Percentiles rank a stretch among this genome's conserved stretches.
Evolutionary conservation across 2,797 vertebrate genomes (phyloP).

Genomic region (Neomorphus geoffroyi): DNA sequence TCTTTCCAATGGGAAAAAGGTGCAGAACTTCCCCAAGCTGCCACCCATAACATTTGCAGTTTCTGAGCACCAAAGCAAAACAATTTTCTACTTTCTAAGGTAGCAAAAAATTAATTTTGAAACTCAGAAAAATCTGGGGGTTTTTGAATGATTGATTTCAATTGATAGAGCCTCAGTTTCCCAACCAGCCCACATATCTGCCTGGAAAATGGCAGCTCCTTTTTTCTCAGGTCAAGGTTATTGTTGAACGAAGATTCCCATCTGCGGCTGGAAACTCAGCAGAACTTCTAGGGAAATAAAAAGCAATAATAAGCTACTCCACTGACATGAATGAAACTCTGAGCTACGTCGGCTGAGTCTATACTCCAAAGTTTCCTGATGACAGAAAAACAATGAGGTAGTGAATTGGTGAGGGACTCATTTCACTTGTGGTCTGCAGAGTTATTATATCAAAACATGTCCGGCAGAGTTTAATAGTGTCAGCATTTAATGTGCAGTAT

Average conservation of each 20-base stretch:
- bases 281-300: conserved; percentile 46
- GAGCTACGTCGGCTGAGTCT: neutral
- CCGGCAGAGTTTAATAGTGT: conserved; percentile 40
- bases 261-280: conserved; percentile 17
- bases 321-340: conserved; percentile 1
- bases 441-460: conserved; percentile 53
- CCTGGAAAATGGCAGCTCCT: neutral
- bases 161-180: neutral
- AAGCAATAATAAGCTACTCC: neutral
- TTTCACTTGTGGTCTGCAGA: conserved; percentile 47
- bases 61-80: neutral
- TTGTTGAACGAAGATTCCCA: neutral
- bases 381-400: conserved; percentile 65
- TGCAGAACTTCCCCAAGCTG: neutral
- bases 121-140: neutral
- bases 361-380: conserved; percentile 37
- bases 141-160: neutral
- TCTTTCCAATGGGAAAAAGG: neutral
- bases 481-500: conserved; percentile 41
- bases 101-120: neutral
- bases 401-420: conserved; percentile 49
- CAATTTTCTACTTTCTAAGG: neutral
- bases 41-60: neutral
- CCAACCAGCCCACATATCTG: neutral
- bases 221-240: neutral